Evolutionary conservation across 2,888 invertebrate genomes (phyloP).

Genomic region (Rhamnusium bicolor): DNA sequence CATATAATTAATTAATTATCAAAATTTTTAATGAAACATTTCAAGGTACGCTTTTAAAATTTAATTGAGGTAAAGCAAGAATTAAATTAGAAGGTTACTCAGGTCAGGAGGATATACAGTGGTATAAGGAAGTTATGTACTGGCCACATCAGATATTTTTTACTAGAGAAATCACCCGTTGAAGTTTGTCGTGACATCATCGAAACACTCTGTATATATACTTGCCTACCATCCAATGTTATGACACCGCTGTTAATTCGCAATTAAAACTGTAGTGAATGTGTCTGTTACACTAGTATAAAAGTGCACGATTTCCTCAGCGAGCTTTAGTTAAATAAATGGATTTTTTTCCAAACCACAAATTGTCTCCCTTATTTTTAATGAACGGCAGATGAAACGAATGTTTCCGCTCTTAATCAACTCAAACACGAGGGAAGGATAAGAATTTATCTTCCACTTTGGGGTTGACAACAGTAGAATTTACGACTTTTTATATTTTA

Average conservation of each 20-base stretch:
- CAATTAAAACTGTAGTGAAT: not conserved
- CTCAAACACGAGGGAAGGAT: not conserved
- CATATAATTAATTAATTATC: too few species aligned
- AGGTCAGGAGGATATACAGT: too few species aligned
- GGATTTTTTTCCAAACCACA: not conserved
- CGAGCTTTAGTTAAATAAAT: not conserved
- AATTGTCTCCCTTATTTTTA: conserved; percentile 10
- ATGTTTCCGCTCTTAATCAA: conserved; percentile 10
- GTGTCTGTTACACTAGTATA: not conserved
- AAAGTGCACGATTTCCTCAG: not conserved
- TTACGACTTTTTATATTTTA: conserved; percentile 10
- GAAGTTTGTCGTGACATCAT: too few species aligned
- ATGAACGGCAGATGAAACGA: conserved; percentile 11
- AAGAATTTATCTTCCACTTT: conserved; percentile 9
- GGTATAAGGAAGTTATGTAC: too few species aligned
- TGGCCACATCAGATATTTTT: too few species aligned
- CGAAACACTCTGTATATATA: too few species aligned
- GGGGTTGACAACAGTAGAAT: not conserved
- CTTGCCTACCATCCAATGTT: too few species aligned
- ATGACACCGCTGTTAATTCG: not conserved
- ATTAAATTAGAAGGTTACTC: too few species aligned
- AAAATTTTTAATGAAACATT: too few species aligned
- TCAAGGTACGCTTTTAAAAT: too few species aligned
- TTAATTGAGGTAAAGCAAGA: too few species aligned
- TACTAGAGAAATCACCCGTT: too few species aligned